A percentile compares a stretch with the other conserved stretches of the same genome.
Conservation (phyloP, 2,797 vertebrate species). For the Epinephelus malabaricus region DNA sequence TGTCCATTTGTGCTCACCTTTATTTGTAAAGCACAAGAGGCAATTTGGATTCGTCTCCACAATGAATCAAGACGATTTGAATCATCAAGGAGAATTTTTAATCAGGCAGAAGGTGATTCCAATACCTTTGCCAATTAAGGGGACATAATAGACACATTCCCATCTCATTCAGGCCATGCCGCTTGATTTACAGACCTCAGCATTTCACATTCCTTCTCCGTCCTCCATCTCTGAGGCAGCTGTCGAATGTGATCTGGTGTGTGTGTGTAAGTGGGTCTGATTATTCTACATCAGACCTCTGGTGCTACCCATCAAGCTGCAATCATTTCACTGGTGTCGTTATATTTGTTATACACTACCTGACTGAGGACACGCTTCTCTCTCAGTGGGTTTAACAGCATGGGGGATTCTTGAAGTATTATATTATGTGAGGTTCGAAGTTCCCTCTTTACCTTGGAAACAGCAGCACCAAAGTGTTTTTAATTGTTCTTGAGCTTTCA, state of each 20-base stretch:
- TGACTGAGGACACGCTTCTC: not conserved
- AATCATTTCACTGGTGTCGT: not conserved
- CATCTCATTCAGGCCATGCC: constrained; percentile 23
- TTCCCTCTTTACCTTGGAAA: not conserved
- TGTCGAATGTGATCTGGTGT: constrained; percentile 16
- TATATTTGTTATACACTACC: not conserved
- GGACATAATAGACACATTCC: constrained; percentile 19
- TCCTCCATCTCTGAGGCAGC: constrained; percentile 20
- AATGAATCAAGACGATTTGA: constrained; percentile 16
- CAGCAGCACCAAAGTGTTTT: not conserved
- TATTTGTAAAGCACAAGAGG: not conserved
- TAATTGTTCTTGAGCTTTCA: not conserved
- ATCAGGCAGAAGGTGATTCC: constrained; percentile 25
- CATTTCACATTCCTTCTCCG: constrained; percentile 27
- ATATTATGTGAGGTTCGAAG: not conserved
- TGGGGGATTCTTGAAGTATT: not conserved
- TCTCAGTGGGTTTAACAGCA: not conserved
- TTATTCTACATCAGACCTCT: constrained; percentile 24
- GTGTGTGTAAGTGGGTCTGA: constrained; percentile 5
- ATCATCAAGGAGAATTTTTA: constrained; percentile 4
- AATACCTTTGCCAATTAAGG: constrained; percentile 21
- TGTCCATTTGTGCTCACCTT: not conserved
- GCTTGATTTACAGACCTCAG: constrained; percentile 26
- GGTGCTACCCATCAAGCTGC: not conserved
- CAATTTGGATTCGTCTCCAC: constrained; percentile 4